Base-by-base conservation (phyloP, 37 sponge, comb jelly and placozoan species). In the Lycopodina hypogea region DNA sequence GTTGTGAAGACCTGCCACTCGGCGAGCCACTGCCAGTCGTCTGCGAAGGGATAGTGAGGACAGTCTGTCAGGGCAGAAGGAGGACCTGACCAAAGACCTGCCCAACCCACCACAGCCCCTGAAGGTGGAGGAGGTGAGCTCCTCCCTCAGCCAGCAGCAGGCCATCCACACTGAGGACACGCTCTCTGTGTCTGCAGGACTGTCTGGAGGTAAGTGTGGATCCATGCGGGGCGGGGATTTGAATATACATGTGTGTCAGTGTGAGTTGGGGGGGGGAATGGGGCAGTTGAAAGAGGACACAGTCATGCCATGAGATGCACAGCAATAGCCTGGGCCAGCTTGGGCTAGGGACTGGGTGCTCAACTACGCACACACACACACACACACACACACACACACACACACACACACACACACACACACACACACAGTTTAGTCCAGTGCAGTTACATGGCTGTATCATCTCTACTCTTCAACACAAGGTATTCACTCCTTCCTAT, bases 101-200 rank as follows among this genome's bases (percentile, higher is more conserved):
- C 90, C 90, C 15, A 65, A 82, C 26, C 90, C 90, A 0, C 66
- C 79, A 8, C 83, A 84, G 63, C 69, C 58, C 7, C 86, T 85
- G 15, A 77, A 80, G 39, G 86, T 90, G 18, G 81, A 84, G 36
- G 80, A 84, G 35, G 80, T 84, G 50, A 41, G 35, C 28, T 26
- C 42, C 68, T 29, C 67, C 21, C 76, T 61, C 2, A 32, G 45
- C 62, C 48, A 58, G 36, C 61, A 68, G 55, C 24, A 39, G 19
- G 17, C n/a, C 60, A 28, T 68, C 23, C 6, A 30, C 7, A 11
- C 29, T 3, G 61, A 60, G 61, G 61, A 29, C 61, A 60, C 61
- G 7, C 61, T 29, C 48, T 45, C 48, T 9, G 9, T 45, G 48
- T 45, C 48, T 9, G 8, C 8, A 9, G 48, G 48, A 45, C 48